These are phyloP conservation scores for Saiga tatarica DNA, from an alignment of 2,113 vertebrate genomes.

Conservation along the genomic window DNA sequence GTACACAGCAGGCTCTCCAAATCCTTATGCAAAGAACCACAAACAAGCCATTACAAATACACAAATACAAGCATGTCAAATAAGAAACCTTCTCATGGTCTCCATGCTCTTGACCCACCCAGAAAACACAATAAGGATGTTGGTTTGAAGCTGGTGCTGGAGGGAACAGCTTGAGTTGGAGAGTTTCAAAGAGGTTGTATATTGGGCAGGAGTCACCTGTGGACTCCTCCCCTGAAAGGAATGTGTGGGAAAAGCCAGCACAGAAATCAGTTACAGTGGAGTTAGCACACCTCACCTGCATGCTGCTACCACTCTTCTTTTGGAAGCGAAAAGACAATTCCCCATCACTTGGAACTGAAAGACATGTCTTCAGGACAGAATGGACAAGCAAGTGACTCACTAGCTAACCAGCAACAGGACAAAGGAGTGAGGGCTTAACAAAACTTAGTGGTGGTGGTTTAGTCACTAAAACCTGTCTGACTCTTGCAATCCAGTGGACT, in stretches of 20 bases:
- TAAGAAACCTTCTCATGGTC: background rate
- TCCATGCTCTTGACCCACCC: background rate
- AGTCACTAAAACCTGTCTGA: background rate
- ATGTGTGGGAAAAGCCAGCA: background rate
- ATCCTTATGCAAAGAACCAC: background rate
- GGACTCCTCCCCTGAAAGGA: background rate
- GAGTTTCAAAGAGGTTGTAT: background rate
- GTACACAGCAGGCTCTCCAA: background rate
- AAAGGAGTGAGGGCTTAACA: background rate
- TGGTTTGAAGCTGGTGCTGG: background rate
- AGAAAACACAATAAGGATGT: constrained; percentile 29
- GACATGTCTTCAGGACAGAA: background rate
- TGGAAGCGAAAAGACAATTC: background rate
- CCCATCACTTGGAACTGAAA: background rate
- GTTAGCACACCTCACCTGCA: background rate
- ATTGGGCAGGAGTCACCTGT: background rate
- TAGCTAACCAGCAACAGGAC: background rate
- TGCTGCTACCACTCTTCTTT: background rate
- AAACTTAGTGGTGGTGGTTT: background rate
- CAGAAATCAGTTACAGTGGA: background rate
- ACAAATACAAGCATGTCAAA: background rate
- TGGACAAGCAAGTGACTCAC: fast-evolving
- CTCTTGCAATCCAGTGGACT: background rate
- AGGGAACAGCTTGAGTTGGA: background rate
- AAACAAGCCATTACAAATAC: background rate